Percentiles rank a stretch among this genome's conserved stretches.
These are phyloP conservation scores for Platichthys stellatus DNA, from an alignment of 2,113 vertebrate species.

Conservation along the genomic window DNA sequence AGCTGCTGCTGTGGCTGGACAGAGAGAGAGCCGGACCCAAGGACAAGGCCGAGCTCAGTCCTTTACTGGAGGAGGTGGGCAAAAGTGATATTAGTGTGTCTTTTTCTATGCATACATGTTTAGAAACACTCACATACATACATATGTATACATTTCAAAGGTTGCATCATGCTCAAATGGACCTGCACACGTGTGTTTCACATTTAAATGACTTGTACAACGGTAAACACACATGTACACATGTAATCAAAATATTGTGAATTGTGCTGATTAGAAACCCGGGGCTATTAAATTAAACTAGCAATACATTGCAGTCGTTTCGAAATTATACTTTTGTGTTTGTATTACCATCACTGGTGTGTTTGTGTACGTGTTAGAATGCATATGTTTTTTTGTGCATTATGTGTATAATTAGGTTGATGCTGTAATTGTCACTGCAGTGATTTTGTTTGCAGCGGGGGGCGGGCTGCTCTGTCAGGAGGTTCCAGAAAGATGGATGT, in stretches of 20 bases:
- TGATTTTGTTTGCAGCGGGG: slow-evolving; percentile 60
- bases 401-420: slow-evolving; percentile 67
- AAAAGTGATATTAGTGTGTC: neutral
- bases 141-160: no score
- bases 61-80: slow-evolving; percentile 82
- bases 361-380: neutral
- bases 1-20: slow-evolving; percentile 81
- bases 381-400: slow-evolving; percentile 27
- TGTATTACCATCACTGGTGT: neutral
- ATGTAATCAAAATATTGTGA: neutral
- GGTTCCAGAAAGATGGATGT: slow-evolving; percentile 51
- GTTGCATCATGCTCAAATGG: neutral
- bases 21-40: slow-evolving; percentile 69
- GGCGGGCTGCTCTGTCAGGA: slow-evolving; percentile 48
- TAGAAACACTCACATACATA: neutral
- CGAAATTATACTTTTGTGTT: neutral
- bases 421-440: slow-evolving; percentile 68
- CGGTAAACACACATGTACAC: neutral
- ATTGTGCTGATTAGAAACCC: neutral
- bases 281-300: slow-evolving; percentile 20
- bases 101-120: neutral
- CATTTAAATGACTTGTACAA: neutral
- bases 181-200: neutral
- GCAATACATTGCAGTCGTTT: neutral
- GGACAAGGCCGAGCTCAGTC: slow-evolving; percentile 74